Evolutionary conservation across 2,113 vertebrate species (phyloP).

Genomic region (Erinaceus europaeus): DNA sequence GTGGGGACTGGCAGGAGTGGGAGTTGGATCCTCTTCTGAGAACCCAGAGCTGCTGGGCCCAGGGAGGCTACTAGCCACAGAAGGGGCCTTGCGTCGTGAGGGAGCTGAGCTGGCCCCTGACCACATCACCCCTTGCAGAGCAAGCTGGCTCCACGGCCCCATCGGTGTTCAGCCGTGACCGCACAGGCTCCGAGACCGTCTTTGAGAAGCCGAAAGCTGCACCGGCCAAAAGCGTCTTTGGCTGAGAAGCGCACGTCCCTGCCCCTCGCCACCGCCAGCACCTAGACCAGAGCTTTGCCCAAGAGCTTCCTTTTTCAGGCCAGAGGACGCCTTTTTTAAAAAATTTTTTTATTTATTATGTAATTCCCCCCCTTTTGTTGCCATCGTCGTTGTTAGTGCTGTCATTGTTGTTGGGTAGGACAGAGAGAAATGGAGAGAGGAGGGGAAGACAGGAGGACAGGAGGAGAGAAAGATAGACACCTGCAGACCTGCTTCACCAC

Average conservation of each 20-base stretch:
- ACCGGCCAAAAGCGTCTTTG: conserved; percentile 89
- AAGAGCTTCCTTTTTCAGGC: conserved; percentile 7
- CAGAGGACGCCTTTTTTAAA: too few species aligned
- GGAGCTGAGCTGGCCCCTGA: conserved; percentile 42
- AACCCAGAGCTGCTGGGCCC: neutral
- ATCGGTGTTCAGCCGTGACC: conserved; percentile 89
- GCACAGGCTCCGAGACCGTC: conserved; percentile 89
- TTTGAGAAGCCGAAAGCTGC: conserved; percentile 85
- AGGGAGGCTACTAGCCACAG: too few species aligned
- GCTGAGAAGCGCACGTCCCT: conserved; percentile 72
- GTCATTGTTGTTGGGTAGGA: too few species aligned
- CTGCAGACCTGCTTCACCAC: too few species aligned
- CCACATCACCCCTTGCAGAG: conserved; percentile 78
- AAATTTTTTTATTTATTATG: too few species aligned
- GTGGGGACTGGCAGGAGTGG: too few species aligned
- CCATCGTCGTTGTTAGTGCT: too few species aligned
- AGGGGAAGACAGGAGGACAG: too few species aligned
- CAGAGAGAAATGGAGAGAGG: too few species aligned
- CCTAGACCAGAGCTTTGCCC: conserved; percentile 7
- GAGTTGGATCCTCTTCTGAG: neutral
- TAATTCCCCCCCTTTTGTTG: too few species aligned
- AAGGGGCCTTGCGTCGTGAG: neutral
- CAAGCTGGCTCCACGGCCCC: conserved; percentile 90
- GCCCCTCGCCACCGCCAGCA: neutral
- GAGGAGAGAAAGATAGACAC: too few species aligned